Percentiles rank a stretch among this genome's conserved stretches.
phyloP scores from a whole-genome alignment of 2,797 vertebrate genomes.

The Gadopsis marmoratus region DNA sequence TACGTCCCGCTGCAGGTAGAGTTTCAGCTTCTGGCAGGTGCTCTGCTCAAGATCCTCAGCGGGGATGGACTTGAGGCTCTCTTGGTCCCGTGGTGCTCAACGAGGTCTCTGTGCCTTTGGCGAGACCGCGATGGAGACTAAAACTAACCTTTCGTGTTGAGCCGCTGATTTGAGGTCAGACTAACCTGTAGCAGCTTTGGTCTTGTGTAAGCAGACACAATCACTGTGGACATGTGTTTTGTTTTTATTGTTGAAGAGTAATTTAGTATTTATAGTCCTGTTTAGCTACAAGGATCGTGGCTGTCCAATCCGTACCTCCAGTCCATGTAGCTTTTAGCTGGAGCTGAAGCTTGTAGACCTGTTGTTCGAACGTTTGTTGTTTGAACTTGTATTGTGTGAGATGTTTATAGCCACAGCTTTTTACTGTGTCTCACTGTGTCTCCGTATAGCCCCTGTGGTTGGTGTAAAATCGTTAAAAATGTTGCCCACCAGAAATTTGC shows the following conservation, averaged over 20 bases:
- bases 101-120: slow-evolving; percentile 63
- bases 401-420: slow-evolving; percentile 46
- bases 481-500: slow-evolving; percentile 34
- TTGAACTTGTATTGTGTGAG: slow-evolving; percentile 40
- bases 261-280: slow-evolving; percentile 43
- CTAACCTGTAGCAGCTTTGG: slow-evolving; percentile 73
- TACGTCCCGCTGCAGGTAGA: slow-evolving; percentile 42
- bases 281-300: slow-evolving; percentile 28
- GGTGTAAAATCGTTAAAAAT: slow-evolving; percentile 42
- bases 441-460: slow-evolving; percentile 50
- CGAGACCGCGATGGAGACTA: slow-evolving; percentile 52
- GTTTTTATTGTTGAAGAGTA: slow-evolving; percentile 46
- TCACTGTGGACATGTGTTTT: slow-evolving; percentile 79
- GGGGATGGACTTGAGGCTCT: slow-evolving; percentile 46
- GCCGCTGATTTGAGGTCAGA: slow-evolving; percentile 48
- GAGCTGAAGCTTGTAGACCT: slow-evolving; percentile 41
- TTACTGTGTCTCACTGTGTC: slow-evolving; percentile 42
- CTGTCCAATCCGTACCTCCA: neutral
- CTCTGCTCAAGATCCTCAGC: slow-evolving; percentile 44
- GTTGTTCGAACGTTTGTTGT: slow-evolving; percentile 45
- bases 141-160: slow-evolving; percentile 63
- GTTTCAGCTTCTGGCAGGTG: slow-evolving; percentile 56
- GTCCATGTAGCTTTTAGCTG: slow-evolving; percentile 43
- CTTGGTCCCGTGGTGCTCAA: slow-evolving; percentile 56
- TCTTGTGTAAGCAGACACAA: slow-evolving; percentile 67